These are phyloP conservation scores for Ceyx margarethae DNA, from an alignment of 2,113 vertebrate genomes.

Conservation along the genomic window DNA sequence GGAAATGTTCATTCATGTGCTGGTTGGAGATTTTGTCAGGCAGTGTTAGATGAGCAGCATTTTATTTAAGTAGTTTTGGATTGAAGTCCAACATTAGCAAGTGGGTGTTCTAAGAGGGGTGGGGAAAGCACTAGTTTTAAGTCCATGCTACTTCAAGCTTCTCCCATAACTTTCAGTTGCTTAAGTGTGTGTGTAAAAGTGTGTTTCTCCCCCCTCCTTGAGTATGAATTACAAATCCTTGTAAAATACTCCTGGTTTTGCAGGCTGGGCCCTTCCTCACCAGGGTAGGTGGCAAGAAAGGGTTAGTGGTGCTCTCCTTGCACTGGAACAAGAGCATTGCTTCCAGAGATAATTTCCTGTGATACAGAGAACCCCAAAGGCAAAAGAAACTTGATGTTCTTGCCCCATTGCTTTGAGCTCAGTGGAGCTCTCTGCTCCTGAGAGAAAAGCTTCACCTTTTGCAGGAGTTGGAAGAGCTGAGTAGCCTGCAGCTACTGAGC, in stretches of 20 bases:
- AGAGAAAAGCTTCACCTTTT: conserved; percentile 60
- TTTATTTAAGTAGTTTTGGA: conserved; percentile 58
- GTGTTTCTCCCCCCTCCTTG: not conserved
- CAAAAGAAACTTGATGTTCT: conserved; percentile 46
- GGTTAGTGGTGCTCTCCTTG: not conserved
- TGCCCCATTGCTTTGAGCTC: conserved; percentile 33
- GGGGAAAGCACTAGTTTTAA: conserved; percentile 56
- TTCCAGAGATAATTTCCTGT: conserved; percentile 31
- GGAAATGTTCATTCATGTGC: conserved; percentile 62
- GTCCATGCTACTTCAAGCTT: conserved; percentile 53
- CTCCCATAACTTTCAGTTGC: conserved; percentile 27
- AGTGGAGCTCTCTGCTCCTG: conserved; percentile 37
- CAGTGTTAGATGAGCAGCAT: conserved; percentile 32
- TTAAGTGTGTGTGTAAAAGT: conserved; percentile 37
- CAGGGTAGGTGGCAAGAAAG: not conserved
- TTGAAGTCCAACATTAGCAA: conserved; percentile 20
- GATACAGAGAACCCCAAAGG: conserved; percentile 42
- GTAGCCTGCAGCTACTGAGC: conserved; percentile 63
- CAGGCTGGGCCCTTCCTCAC: conserved; percentile 33
- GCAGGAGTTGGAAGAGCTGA: conserved; percentile 57
- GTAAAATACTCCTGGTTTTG: conserved; percentile 22
- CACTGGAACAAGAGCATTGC: not conserved
- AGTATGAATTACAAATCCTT: conserved; percentile 9
- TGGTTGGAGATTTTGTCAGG: conserved; percentile 39
- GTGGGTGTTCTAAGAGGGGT: conserved; percentile 37